Conservation (phyloP, 1,140 invertebrate genomes). For the Heliothis virescens region DNA sequence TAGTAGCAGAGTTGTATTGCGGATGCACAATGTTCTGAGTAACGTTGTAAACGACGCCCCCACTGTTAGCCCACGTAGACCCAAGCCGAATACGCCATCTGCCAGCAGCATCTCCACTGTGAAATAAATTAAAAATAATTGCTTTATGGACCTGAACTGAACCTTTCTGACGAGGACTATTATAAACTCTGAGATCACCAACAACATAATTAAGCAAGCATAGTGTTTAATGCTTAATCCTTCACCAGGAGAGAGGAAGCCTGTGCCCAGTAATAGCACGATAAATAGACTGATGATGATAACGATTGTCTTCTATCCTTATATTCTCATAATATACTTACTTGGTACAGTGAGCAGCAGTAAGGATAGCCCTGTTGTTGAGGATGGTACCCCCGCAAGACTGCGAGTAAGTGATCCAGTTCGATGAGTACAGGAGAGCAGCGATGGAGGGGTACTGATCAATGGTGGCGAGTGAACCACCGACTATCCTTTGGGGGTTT, state of each 20-base stretch:
- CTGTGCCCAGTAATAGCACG: too few species aligned
- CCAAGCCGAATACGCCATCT: constrained; percentile 60
- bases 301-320: too few species aligned
- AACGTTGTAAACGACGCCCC: constrained; percentile 50
- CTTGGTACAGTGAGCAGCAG: constrained; percentile 61
- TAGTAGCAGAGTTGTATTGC: constrained; percentile 83
- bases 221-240: too few species aligned
- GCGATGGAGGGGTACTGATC: constrained; percentile 57
- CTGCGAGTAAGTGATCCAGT: constrained; percentile 46
- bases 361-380: constrained; percentile 56
- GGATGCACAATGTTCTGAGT: constrained; percentile 77
- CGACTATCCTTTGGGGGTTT: constrained; percentile 60
- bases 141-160: too few species aligned
- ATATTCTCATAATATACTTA: constrained; percentile 49
- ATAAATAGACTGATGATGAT: too few species aligned
- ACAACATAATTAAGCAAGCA: too few species aligned
- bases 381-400: constrained; percentile 61
- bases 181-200: too few species aligned
- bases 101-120: constrained; percentile 55
- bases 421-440: constrained; percentile 53
- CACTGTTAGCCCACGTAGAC: constrained; percentile 55
- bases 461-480: constrained; percentile 63
- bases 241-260: too few species aligned
- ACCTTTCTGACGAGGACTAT: too few species aligned
- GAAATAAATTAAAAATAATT: constrained; percentile 37